A percentile compares a stretch with the other conserved stretches of the same genome.
phyloP scores from a whole-genome alignment of 2,113 vertebrate genomes.

The Gracilinanus agilis region DNA sequence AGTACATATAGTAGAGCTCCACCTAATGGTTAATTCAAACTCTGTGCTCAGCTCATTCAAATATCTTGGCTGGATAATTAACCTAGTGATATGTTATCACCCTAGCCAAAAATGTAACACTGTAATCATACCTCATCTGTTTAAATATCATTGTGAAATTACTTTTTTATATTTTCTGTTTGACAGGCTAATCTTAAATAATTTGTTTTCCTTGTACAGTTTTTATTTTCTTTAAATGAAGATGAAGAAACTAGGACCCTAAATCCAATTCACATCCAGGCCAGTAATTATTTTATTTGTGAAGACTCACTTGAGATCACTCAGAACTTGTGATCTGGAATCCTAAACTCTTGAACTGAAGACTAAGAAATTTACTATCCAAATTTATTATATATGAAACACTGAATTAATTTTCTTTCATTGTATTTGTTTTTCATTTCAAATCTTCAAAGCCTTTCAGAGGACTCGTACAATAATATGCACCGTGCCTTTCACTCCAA shows the following conservation, averaged over 20 bases:
- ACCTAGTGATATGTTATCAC: background rate
- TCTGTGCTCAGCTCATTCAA: background rate
- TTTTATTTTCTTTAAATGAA: background rate
- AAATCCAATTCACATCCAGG: background rate
- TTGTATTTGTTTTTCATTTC: background rate
- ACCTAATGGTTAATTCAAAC: background rate
- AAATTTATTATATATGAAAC: slow-evolving; percentile 49
- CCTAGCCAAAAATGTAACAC: background rate
- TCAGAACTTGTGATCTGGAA: background rate
- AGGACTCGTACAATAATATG: slow-evolving; percentile 25
- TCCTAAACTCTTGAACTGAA: slow-evolving; percentile 31
- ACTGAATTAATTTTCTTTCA: slow-evolving; percentile 2
- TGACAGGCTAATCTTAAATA: background rate
- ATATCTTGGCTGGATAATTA: slow-evolving; percentile 6
- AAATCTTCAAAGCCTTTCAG: slow-evolving; percentile 4
- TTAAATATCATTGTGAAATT: background rate
- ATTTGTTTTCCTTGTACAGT: background rate
- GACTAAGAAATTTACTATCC: background rate
- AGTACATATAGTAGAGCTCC: background rate
- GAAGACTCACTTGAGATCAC: slow-evolving; percentile 10
- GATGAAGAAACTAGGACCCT: background rate
- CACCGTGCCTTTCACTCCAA: slow-evolving; percentile 19
- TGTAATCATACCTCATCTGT: background rate
- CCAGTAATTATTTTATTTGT: slow-evolving; percentile 3
- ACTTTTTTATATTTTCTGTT: background rate